Percentiles rank a stretch among this genome's conserved stretches.
phyloP scores from a whole-genome alignment of 2,888 invertebrate species.

The Drosophila anomalata region DNA sequence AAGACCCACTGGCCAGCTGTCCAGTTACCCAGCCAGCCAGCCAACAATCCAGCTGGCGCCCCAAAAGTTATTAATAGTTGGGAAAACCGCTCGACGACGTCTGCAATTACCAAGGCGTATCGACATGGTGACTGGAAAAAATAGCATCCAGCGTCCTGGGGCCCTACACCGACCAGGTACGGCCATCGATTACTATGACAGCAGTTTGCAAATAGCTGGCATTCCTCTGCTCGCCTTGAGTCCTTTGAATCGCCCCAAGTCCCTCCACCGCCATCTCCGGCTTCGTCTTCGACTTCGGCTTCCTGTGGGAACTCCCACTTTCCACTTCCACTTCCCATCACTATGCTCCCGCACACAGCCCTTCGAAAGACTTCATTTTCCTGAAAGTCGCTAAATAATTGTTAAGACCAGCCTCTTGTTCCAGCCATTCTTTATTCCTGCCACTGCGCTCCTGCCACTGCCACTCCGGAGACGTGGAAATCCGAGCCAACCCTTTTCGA shows the following conservation, averaged over 20 bases:
- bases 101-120: constrained; percentile 15
- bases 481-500: constrained; percentile 29
- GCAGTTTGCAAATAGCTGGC: constrained; percentile 23
- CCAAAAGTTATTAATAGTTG: neutral
- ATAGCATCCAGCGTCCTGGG: neutral
- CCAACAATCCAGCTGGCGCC: neutral
- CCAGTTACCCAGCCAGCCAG: neutral
- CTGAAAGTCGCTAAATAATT: constrained; percentile 21
- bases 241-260: neutral
- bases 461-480: constrained; percentile 4
- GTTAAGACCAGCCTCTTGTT: constrained; percentile 7
- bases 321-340: neutral
- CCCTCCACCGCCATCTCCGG: neutral
- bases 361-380: constrained; percentile 32
- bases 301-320: neutral
- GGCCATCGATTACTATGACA: constrained; percentile 32
- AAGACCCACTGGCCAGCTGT: neutral
- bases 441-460: neutral
- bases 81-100: neutral
- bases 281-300: neutral
- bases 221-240: constrained; percentile 3
- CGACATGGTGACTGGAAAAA: constrained; percentile 8
- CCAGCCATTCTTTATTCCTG: constrained; percentile 1
- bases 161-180: constrained; percentile 3
- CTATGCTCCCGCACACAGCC: constrained; percentile 1